phyloP scores from a whole-genome alignment of 2,113 vertebrate genomes.

The Thomomys bottae region DNA sequence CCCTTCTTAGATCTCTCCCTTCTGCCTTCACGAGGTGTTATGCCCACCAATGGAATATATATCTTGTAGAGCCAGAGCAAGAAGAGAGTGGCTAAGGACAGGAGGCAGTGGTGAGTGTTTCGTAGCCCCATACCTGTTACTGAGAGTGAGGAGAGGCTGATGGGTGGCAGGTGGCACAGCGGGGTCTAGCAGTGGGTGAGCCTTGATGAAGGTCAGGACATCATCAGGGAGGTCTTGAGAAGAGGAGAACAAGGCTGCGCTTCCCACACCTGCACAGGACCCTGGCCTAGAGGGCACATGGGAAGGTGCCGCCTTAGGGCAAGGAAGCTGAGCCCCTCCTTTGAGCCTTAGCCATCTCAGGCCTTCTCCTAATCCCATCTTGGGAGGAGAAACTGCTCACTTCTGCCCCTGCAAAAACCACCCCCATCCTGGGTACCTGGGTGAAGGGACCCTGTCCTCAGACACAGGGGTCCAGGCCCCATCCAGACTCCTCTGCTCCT shows the following conservation, averaged over 20 bases:
- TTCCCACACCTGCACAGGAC: constrained; percentile 91
- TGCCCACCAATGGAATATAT: background rate
- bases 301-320: constrained; percentile 13
- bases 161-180: constrained; percentile 89
- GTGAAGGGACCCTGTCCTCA: constrained; percentile 93
- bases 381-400: background rate
- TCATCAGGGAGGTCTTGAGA: constrained; percentile 95
- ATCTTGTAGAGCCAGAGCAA: background rate
- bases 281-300: constrained; percentile 88
- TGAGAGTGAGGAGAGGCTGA: constrained; percentile 92
- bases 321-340: background rate
- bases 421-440: constrained; percentile 86
- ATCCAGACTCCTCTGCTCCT: constrained; percentile 92
- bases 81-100: background rate
- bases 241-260: constrained; percentile 85
- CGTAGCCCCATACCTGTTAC: constrained; percentile 87
- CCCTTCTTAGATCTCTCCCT: constrained; percentile 5
- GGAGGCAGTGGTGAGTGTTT: background rate
- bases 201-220: constrained; percentile 95
- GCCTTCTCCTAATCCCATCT: background rate
- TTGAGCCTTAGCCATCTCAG: background rate
- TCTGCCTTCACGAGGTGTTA: background rate
- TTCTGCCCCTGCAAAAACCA: constrained; percentile 19
- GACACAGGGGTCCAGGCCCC: constrained; percentile 93
- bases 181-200: constrained; percentile 94